Conservation (phyloP, 2,113 vertebrate species). For the Epinephelus fuscoguttatus region DNA sequence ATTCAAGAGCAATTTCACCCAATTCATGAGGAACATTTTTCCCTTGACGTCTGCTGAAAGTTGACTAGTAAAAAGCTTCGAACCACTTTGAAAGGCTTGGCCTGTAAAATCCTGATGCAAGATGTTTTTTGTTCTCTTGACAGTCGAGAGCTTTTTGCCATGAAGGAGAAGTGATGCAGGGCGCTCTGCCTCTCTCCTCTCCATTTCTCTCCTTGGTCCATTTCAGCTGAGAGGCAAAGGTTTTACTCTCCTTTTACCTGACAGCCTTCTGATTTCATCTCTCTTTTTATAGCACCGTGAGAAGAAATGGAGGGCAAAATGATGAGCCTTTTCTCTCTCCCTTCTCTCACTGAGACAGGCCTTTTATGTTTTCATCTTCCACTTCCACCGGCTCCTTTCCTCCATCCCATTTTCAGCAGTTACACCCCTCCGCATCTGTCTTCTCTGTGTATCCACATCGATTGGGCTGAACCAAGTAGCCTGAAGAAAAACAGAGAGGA, state of each 20-base stretch:
- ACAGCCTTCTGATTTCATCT: conserved; percentile 67
- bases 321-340: conserved; percentile 53
- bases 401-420: conserved; percentile 38
- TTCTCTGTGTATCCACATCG: conserved; percentile 21
- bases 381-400: conserved; percentile 27
- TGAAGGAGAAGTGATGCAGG: conserved; percentile 61
- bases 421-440: conserved; percentile 33
- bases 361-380: conserved; percentile 62
- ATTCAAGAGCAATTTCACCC: not conserved
- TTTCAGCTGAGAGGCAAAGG: conserved; percentile 58
- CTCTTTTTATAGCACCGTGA: conserved; percentile 41
- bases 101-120: conserved; percentile 44
- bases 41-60: conserved; percentile 30
- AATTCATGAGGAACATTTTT: conserved; percentile 4
- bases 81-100: conserved; percentile 33
- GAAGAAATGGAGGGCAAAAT: conserved; percentile 60
- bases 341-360: conserved; percentile 38
- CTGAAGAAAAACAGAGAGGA: conserved; percentile 23
- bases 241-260: conserved; percentile 61
- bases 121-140: conserved; percentile 62
- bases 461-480: conserved; percentile 38
- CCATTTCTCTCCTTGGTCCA: conserved; percentile 43
- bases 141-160: conserved; percentile 58
- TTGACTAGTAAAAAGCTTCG: conserved; percentile 33
- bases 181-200: conserved; percentile 36